These are phyloP conservation scores for Nebria brevicollis DNA, from an alignment of 2,888 invertebrate genomes.

Conservation along the genomic window DNA sequence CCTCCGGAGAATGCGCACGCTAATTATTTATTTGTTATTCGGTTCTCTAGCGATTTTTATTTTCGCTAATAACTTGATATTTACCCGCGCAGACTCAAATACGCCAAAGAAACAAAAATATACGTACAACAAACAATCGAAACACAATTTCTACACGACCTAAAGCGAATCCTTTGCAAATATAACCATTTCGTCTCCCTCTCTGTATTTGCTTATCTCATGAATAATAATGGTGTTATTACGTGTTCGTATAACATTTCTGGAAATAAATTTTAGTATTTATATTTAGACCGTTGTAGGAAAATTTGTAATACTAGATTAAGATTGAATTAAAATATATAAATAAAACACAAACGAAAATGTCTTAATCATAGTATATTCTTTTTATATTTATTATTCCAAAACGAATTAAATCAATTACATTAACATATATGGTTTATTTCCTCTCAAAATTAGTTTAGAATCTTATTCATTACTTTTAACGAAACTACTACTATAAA, in stretches of 20 bases:
- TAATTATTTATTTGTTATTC: constrained; percentile 38
- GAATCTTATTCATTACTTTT: no score
- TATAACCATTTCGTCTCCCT: neutral
- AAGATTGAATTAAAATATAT: neutral
- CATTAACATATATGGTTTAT: no score
- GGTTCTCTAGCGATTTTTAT: neutral
- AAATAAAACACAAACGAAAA: neutral
- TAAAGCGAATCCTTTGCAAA: neutral
- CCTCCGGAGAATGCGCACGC: neutral
- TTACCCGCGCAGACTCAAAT: neutral
- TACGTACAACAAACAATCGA: neutral
- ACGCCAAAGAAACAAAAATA: neutral
- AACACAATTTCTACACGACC: neutral
- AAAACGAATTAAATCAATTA: no score
- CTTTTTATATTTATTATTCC: no score
- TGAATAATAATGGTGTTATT: neutral
- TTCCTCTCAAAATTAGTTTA: no score
- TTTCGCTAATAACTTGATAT: constrained; percentile 2
- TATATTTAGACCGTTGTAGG: neutral
- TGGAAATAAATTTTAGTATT: neutral
- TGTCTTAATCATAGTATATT: no score
- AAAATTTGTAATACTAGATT: neutral
- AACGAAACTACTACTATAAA: no score
- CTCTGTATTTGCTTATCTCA: neutral
- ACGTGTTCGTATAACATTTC: neutral